Evolutionary conservation across 2,797 vertebrate genomes (phyloP).

Genomic region (Manis javanica): DNA sequence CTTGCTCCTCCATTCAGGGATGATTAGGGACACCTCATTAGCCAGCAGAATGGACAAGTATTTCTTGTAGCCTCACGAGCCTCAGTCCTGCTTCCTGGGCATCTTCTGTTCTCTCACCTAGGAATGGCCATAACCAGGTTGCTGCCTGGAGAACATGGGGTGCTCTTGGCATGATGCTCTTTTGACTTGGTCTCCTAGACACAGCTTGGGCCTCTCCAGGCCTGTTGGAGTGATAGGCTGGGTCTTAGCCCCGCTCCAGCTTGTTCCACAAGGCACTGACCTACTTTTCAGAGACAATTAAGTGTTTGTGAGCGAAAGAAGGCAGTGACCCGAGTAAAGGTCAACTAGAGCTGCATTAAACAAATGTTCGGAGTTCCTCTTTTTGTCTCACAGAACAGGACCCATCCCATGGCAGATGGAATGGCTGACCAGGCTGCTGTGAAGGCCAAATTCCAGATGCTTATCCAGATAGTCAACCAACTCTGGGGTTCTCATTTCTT

Average conservation of each 20-base stretch:
- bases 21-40: slow-evolving; percentile 58
- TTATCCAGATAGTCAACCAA: slow-evolving; percentile 24
- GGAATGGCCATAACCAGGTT: slow-evolving; percentile 66
- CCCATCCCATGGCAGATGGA: not conserved
- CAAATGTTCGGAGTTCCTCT: slow-evolving; percentile 61
- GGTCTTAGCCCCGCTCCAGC: slow-evolving; percentile 31
- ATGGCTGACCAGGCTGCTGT: slow-evolving; percentile 5
- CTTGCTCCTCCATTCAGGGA: slow-evolving; percentile 61
- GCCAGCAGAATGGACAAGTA: slow-evolving; percentile 1
- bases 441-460: not conserved
- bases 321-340: slow-evolving; percentile 63
- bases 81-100: not conserved
- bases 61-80: slow-evolving; percentile 51
- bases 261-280: slow-evolving; percentile 75
- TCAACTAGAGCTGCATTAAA: slow-evolving; percentile 68
- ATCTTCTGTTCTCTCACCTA: slow-evolving; percentile 43
- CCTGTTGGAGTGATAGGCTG: slow-evolving; percentile 41
- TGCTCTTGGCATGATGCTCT: not conserved
- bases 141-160: slow-evolving; percentile 33
- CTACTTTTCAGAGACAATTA: slow-evolving; percentile 81
- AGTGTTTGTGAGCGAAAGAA: slow-evolving; percentile 78
- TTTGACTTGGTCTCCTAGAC: slow-evolving; percentile 71
- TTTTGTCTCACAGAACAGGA: not conserved
- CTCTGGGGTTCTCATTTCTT: slow-evolving; percentile 41
- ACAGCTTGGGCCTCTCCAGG: slow-evolving; percentile 48